phyloP scores from a whole-genome alignment of 2,888 invertebrate genomes.

The Resseliella maxima region DNA sequence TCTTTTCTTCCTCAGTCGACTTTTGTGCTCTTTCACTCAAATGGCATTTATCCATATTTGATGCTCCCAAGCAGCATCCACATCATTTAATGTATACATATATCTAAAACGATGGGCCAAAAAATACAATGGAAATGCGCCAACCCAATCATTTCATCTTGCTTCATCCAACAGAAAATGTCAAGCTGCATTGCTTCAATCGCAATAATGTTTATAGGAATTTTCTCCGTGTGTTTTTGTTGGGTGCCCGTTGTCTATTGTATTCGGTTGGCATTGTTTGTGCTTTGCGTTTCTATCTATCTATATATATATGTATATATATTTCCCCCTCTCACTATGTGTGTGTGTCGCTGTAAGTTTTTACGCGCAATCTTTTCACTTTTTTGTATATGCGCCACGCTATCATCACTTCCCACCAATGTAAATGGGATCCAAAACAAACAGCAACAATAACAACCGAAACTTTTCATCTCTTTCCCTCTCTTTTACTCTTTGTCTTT shows the following conservation, averaged over 20 bases:
- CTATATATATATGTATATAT: too few species aligned
- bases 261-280: neutral
- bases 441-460: neutral
- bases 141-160: slow-evolving; percentile 3
- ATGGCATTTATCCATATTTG: neutral
- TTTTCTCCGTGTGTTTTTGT: slow-evolving; percentile 2
- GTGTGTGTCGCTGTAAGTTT: neutral
- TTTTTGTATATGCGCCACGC: slow-evolving; percentile 44
- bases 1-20: neutral
- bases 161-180: neutral
- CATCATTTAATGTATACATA: too few species aligned
- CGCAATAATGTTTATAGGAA: slow-evolving; percentile 1
- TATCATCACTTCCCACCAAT: slow-evolving; percentile 51
- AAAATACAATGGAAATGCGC: slow-evolving; percentile 25
- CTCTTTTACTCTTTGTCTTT: neutral
- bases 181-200: neutral
- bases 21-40: neutral
- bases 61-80: neutral
- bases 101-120: too few species aligned
- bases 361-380: slow-evolving; percentile 41
- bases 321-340: neutral
- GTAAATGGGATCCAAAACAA: slow-evolving; percentile 20
- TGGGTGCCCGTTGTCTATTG: neutral
- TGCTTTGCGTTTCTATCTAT: too few species aligned
- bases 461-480: neutral